Evolutionary conservation across 2,797 vertebrate genomes (phyloP), one percentile per base, ranked within the genome.

Genomic region (Crocidura indochinensis): DNA sequence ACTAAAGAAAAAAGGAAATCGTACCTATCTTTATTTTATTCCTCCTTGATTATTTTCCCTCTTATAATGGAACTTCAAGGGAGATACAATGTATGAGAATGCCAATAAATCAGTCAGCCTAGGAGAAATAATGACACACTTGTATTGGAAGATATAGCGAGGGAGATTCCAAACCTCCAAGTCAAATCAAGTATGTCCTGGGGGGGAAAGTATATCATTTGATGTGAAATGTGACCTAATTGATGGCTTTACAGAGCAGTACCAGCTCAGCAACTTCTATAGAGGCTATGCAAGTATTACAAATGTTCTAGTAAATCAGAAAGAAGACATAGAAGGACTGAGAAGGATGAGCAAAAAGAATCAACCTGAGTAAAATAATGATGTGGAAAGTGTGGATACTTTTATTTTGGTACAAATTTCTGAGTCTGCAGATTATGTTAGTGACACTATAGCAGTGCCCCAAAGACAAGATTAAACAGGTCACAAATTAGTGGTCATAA

Each of bases 31-130:
- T 49, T 60, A 26, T 22, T 3, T 2, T 79, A 79, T 62, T 72
- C 8, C 3, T 53, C 12, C 15, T 84, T 10, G 76, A 24, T 82
- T 86, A 38, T 78, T 9, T 77, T 0, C 68, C 10, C 26, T 71
- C 44, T 67, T 77, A 7, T 1, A 2, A 24, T 71, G 6, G 22
- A 74, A 81, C 47, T 73, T 60, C 24, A 64, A 64, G 10, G 78
- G 46, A 91, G 10, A 87, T 60, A 74, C 87, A 82, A 49, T 77
- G 15, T 67, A 56, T 60, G 20, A 38, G 60, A 64, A 64, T 64
- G 8, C 24, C 17, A 22, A 64, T 24, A 84, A 53, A 82, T 1
- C 1, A 1, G 9, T 12, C 62, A 84, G 78, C 49, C 31, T 9
- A 69, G 49, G 51, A 2, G 6, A 26, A 86, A 20, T 15, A 74